These are phyloP conservation scores for Narcine bancroftii DNA, from an alignment of 2,113 vertebrate species.

Conservation along the genomic window DNA sequence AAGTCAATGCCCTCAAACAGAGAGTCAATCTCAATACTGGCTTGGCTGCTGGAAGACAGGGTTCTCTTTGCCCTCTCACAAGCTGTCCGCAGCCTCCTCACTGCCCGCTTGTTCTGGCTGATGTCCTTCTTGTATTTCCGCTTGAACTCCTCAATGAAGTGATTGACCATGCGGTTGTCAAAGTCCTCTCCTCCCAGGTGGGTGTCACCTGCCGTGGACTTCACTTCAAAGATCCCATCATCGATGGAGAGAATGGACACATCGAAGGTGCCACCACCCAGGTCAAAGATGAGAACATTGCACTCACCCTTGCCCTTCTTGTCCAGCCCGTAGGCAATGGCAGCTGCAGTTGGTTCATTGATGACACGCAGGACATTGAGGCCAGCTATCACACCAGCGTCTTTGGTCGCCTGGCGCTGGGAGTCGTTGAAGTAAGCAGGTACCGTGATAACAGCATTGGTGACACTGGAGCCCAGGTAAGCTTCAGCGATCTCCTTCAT, in stretches of 20 bases:
- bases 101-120: slow-evolving; percentile 62
- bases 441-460: slow-evolving; percentile 43
- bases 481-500: slow-evolving; percentile 41
- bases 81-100: slow-evolving; percentile 64
- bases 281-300: neutral
- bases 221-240: slow-evolving; percentile 74
- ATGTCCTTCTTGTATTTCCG: slow-evolving; percentile 72
- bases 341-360: slow-evolving; percentile 38
- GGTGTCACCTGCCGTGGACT: slow-evolving; percentile 69
- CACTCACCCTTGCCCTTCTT: neutral
- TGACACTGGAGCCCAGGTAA: slow-evolving; percentile 39
- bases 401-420: slow-evolving; percentile 43
- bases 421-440: slow-evolving; percentile 45
- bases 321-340: slow-evolving; percentile 33
- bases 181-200: slow-evolving; percentile 73
- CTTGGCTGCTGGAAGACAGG: slow-evolving; percentile 68
- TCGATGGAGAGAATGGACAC: slow-evolving; percentile 72
- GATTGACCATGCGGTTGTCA: slow-evolving; percentile 74
- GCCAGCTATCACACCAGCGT: slow-evolving; percentile 41
- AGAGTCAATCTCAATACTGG: slow-evolving; percentile 63
- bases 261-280: neutral
- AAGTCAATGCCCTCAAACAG: neutral
- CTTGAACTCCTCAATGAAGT: slow-evolving; percentile 71
- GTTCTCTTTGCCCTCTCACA: slow-evolving; percentile 70
- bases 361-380: slow-evolving; percentile 43